Evolutionary conservation across 2,888 invertebrate species (phyloP).

Genomic region (Tetranychus truncatus): DNA sequence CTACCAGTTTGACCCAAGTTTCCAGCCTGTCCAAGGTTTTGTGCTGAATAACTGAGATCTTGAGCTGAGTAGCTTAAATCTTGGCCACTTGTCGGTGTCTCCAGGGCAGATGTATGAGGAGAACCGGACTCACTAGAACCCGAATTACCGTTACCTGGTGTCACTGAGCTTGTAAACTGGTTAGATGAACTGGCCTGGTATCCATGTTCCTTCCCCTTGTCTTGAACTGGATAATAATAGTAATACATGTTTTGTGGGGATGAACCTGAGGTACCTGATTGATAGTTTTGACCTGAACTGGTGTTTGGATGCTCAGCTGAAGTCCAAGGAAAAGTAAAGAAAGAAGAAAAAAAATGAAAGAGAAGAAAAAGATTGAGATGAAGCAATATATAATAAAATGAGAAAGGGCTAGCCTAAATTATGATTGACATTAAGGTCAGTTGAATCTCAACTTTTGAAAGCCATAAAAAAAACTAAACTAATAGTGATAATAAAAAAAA

Average conservation of each 20-base stretch:
- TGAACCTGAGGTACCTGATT: conserved; percentile 9
- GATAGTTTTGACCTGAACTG: conserved; percentile 10
- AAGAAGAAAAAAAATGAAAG: not conserved
- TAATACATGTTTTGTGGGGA: conserved; percentile 27
- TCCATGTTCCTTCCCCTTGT: conserved; percentile 23
- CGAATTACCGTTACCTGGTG: conserved; percentile 18
- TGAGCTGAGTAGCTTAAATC: conserved; percentile 20
- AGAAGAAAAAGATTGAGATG: not conserved
- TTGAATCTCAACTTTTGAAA: not conserved
- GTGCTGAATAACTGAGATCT: conserved; percentile 18
- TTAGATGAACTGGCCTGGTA: conserved; percentile 25
- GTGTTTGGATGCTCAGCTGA: not conserved
- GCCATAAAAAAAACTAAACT: too few species aligned
- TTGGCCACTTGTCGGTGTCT: conserved; percentile 20
- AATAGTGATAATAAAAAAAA: too few species aligned
- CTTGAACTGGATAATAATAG: conserved; percentile 27
- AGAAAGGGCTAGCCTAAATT: not conserved
- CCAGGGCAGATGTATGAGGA: conserved; percentile 19
- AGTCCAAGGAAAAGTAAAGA: not conserved
- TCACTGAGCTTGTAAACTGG: conserved; percentile 20
- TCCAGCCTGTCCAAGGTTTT: conserved; percentile 7
- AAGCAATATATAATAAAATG: not conserved
- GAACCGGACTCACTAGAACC: conserved; percentile 14
- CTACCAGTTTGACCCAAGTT: conserved; percentile 11
- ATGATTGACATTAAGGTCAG: not conserved